Evolutionary conservation across 1,140 invertebrate species (phyloP), one percentile per base, ranked within the genome.

Genomic region (Drosophila cardini): DNA sequence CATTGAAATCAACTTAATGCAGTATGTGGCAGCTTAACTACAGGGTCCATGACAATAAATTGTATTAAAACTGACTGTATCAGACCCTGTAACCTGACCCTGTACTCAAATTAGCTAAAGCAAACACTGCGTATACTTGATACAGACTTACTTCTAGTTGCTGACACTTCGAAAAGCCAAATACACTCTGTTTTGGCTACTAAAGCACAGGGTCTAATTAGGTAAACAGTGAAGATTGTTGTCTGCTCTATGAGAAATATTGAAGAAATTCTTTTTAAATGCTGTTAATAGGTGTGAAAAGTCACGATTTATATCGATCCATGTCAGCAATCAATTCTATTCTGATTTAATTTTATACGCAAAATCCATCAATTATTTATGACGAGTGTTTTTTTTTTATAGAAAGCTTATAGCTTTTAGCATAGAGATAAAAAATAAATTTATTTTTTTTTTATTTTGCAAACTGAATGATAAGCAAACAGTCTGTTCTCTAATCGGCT

Each of bases 391-490:
- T 8, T 26, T 26, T 26, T 26, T 3, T 5, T 26, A 26, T 34
- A 30, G n/a, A n/a, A n/a, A n/a, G n/a, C n/a, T n/a, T n/a, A n/a
- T n/a, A 43, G 16, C 61, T 52, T 16, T 63, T 53, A 42, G 61
- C 61, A 43, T 53, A 43, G 16, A 53, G 34, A 36, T 61, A 61
- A 53, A 63, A 36, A 21, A 18, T 10, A 61, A 30, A 11, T 30
- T 5, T 13, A n/a, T n/a, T 18, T 15, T 16, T 4, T n/a, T 18
- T 15, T 16, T 4, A 43, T 6, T 18, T 9, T 45, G 3, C 15
- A 3, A 21, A 10, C 18, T 46, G 3, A 9, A 13, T 32, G 52
- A 55, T 10, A n/a, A 16, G 52, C 52, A 38, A 15, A 55, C 18
- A 32, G 15, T 16, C 52, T 38, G 26, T 45, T 10, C 3, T 45